Conservation (phyloP, 2,888 invertebrate species). For the Cyrtodaria siliqua region DNA sequence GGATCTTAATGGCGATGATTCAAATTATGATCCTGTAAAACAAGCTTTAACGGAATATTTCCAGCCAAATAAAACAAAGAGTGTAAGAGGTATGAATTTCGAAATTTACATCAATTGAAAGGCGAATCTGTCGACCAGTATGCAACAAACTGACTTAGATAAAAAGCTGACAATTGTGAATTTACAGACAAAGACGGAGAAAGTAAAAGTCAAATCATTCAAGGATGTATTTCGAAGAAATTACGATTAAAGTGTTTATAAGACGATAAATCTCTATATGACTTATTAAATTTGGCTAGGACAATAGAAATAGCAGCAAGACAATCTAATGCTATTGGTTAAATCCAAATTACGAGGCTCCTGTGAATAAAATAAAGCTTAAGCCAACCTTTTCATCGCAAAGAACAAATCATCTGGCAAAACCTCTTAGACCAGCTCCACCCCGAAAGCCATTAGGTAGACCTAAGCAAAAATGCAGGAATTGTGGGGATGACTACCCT, state of each 20-base stretch:
- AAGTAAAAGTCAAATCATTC: conserved; percentile 45
- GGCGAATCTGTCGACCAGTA: conserved; percentile 16
- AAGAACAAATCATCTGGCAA: no score
- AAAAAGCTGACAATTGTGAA: conserved; percentile 14
- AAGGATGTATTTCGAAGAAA: conserved; percentile 35
- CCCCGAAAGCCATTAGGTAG: no score
- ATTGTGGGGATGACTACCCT: no score
- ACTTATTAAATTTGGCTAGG: no score
- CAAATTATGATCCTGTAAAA: conserved; percentile 4
- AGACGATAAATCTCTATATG: conserved; percentile 13
- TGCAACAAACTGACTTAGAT: conserved; percentile 1
- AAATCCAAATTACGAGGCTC: no score
- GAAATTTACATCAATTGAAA: conserved; percentile 2
- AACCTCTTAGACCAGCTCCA: no score
- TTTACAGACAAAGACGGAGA: conserved; percentile 25
- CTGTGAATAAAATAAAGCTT: no score
- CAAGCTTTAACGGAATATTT: no score
- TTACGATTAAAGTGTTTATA: conserved; percentile 23
- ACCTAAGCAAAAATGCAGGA: no score
- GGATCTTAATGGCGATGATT: conserved; percentile 2
- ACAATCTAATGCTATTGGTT: no score
- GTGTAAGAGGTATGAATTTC: conserved; percentile 10
- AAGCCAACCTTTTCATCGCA: no score
- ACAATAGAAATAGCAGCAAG: no score
- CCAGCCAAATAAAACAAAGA: conserved; percentile 13